A percentile compares a stretch with the other conserved stretches of the same genome.
Conservation (phyloP, 2,888 invertebrate genomes). For the Dryococelus australis region DNA sequence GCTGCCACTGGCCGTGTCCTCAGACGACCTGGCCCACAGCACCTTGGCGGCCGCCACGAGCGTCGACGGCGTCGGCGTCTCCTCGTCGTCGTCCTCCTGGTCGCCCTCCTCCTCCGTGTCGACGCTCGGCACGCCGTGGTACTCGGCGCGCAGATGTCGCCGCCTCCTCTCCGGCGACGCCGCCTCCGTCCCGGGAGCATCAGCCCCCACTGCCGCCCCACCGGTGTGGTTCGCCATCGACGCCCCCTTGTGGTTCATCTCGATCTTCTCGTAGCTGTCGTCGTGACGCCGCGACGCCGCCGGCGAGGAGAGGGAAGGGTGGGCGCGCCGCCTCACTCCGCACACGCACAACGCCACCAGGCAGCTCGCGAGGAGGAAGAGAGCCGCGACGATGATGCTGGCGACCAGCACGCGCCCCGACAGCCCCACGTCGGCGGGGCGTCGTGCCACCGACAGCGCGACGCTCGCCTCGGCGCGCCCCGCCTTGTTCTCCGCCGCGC, state of each 20-base stretch:
- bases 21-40: conserved; percentile 29
- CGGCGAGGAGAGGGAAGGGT: conserved; percentile 52
- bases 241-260: conserved; percentile 69
- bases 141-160: conserved; percentile 58
- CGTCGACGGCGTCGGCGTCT: conserved; percentile 55
- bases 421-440: conserved; percentile 58
- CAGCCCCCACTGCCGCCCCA: conserved; percentile 12
- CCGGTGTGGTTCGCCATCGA: conserved; percentile 57
- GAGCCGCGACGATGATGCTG: conserved; percentile 72
- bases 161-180: conserved; percentile 39
- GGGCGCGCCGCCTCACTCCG: conserved; percentile 67
- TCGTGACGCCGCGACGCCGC: conserved; percentile 57
- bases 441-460: conserved; percentile 68
- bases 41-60: conserved; percentile 35
- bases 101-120: conserved; percentile 66
- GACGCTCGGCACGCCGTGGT: conserved; percentile 75
- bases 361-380: conserved; percentile 72
- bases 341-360: conserved; percentile 71
- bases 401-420: conserved; percentile 70
- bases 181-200: conserved; percentile 40
- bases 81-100: conserved; percentile 58
- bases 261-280: conserved; percentile 82
- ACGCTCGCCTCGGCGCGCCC: conserved; percentile 78
- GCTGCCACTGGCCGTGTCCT: conserved; percentile 35
- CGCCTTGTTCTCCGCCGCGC: conserved; percentile 82